Evolutionary conservation across 2,888 invertebrate species (phyloP), one percentile per base, ranked within the genome.

Genomic region (Drosophila fulvimacula): DNA sequence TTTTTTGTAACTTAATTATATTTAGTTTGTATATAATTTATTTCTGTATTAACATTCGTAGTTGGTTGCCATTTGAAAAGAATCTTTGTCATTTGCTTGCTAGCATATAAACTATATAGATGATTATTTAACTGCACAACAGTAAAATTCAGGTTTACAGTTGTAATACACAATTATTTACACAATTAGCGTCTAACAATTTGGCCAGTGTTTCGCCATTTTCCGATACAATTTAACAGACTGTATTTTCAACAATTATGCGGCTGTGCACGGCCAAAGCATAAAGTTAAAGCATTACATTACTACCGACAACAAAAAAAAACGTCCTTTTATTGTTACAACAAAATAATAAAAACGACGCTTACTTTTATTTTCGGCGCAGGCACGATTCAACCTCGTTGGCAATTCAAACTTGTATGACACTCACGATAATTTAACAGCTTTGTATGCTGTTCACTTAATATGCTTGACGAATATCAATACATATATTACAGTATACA

Each of bases 331-430:
- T 69, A 79, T 63, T 76, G 71, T 76, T 76, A 66, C 76, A 76
- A 80, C 80, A 76, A 80, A 79, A 76, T 66, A 76, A 79, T 76
- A 76, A 76, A 74, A 76, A 79, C 65, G 76, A 76, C 80, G 76
- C 76, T 76, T 79, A 66, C 76, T 76, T 79, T 69, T 61, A 49
- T 51, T 44, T 39, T 30, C 5, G 46, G 63, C 32, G 10, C 62
- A 42, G 15, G 27, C 76, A 76, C 80, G 76, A 30, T 79, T 55
- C 61, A 46, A 15, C 59, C 0, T 11, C 13, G 17, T 24, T 42
- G 48, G 36, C 34, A 44, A 10, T 13, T 5, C 5, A 9, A 21
- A 41, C 13, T 57, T 53, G 71, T 38, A 39, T 62, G 52, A 53
- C 57, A 53, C 5, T 36, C 51, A 34, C 3, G 5, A 6, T 41